These are phyloP conservation scores for Agonopterix heracliana DNA, from an alignment of 2,888 invertebrate genomes.

Conservation along the genomic window DNA sequence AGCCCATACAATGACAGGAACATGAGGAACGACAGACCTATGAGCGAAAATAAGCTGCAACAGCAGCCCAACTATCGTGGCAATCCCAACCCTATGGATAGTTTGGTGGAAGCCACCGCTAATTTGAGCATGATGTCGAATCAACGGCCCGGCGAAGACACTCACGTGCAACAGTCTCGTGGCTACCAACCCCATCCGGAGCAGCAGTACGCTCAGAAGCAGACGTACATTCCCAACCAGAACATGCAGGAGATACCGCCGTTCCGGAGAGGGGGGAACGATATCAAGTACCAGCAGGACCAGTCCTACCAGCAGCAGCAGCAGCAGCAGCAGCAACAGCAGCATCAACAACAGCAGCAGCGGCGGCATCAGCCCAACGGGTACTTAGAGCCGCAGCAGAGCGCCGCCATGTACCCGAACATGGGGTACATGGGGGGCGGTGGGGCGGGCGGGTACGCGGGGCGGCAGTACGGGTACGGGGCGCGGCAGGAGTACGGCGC, in stretches of 20 bases:
- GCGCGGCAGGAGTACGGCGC: slow-evolving; percentile 39
- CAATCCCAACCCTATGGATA: slow-evolving; percentile 44
- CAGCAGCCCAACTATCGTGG: slow-evolving; percentile 38
- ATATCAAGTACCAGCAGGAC: slow-evolving; percentile 46
- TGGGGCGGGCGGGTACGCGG: slow-evolving; percentile 29
- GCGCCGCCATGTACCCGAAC: slow-evolving; percentile 37
- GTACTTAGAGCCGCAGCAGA: slow-evolving; percentile 49
- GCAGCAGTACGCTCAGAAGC: slow-evolving; percentile 39
- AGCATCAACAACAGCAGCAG: slow-evolving; percentile 16
- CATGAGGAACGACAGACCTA: slow-evolving; percentile 42
- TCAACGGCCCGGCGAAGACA: slow-evolving; percentile 36
- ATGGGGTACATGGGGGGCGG: slow-evolving; percentile 37
- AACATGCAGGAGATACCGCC: slow-evolving; percentile 42
- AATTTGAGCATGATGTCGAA: slow-evolving; percentile 46
- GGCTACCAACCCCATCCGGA: slow-evolving; percentile 39
- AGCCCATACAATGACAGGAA: slow-evolving; percentile 54
- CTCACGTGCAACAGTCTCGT: slow-evolving; percentile 32
- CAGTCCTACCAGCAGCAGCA: slow-evolving; percentile 22
- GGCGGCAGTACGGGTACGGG: slow-evolving; percentile 43
- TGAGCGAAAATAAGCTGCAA: slow-evolving; percentile 22
- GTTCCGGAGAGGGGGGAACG: slow-evolving; percentile 38
- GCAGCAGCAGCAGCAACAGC: slow-evolving; percentile 11
- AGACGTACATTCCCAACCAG: slow-evolving; percentile 37
- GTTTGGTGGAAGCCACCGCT: slow-evolving; percentile 50
- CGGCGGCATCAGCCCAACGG: slow-evolving; percentile 47